Evolutionary conservation across 1,140 invertebrate genomes (phyloP).

Genomic region (Trachymyrmex septentrionalis): DNA sequence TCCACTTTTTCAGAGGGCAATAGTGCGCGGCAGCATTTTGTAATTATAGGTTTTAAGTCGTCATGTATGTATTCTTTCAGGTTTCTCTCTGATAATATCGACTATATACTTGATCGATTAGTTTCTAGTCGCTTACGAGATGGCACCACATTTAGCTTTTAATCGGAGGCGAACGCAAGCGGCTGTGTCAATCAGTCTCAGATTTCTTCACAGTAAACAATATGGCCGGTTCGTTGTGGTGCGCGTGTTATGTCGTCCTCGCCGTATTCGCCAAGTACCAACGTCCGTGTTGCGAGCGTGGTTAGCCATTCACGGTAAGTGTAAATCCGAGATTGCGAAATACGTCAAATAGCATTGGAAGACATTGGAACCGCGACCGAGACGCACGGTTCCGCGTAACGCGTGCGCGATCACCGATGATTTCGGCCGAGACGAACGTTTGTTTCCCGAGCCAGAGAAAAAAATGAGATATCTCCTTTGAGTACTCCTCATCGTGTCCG

Average conservation of each 20-base stretch:
- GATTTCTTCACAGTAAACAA: slow-evolving; percentile 78
- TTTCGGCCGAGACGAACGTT: not conserved
- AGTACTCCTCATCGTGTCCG: not conserved
- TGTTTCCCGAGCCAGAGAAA: not conserved
- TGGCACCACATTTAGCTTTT: slow-evolving; percentile 13
- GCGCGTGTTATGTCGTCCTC: slow-evolving; percentile 79
- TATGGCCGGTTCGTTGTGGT: slow-evolving; percentile 80
- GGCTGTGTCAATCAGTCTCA: slow-evolving; percentile 4
- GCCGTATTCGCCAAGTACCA: slow-evolving; percentile 66
- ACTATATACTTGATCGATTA: no score
- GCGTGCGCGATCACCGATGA: not conserved
- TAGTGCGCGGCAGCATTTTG: no score
- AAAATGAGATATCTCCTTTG: not conserved
- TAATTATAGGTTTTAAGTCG: no score
- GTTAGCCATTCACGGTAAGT: slow-evolving; percentile 77
- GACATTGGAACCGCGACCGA: not conserved
- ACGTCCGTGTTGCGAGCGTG: slow-evolving; percentile 49
- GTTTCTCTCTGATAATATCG: no score
- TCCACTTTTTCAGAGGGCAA: no score
- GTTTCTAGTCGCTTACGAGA: not conserved
- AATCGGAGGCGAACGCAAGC: slow-evolving; percentile 38
- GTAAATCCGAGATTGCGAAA: not conserved
- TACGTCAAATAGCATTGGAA: not conserved
- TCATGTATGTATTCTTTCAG: no score
- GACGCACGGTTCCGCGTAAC: no score